Conservation (phyloP, 1,140 invertebrate species). For the Babylonia areolata region DNA sequence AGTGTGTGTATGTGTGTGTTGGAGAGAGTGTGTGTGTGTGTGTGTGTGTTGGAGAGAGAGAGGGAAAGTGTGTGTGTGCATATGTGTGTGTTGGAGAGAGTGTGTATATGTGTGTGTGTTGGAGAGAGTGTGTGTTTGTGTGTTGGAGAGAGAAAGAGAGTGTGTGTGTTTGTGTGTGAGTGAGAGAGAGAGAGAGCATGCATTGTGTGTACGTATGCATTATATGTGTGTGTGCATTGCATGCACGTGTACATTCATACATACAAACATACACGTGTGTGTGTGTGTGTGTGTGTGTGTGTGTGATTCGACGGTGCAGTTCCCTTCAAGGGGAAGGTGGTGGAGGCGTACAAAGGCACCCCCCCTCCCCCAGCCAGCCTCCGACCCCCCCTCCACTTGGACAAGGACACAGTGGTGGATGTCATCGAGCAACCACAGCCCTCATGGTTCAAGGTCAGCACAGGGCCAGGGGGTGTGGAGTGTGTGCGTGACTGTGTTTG, state of each 20-base stretch:
- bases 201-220: too few species aligned
- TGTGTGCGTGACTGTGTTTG: not conserved
- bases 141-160: too few species aligned
- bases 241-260: too few species aligned
- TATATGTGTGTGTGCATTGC: too few species aligned
- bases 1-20: not conserved
- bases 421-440: slow-evolving; percentile 60
- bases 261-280: too few species aligned
- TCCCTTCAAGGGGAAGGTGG: slow-evolving; percentile 37
- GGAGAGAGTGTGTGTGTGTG: not conserved
- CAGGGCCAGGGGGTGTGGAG: too few species aligned
- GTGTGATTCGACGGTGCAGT: not conserved
- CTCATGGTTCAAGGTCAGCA: slow-evolving; percentile 62
- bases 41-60: too few species aligned
- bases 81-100: not conserved
- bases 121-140: too few species aligned
- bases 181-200: too few species aligned
- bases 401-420: slow-evolving; percentile 67
- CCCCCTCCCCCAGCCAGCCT: slow-evolving; percentile 57
- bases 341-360: slow-evolving; percentile 61
- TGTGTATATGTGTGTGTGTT: not conserved
- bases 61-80: not conserved
- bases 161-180: too few species aligned
- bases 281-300: not conserved
- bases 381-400: slow-evolving; percentile 57